Percentiles rank a stretch among this genome's conserved stretches.
Evolutionary conservation across 1,140 invertebrate species (phyloP).

Genomic region (fruit fly (Drosophila melanogaster)): DNA sequence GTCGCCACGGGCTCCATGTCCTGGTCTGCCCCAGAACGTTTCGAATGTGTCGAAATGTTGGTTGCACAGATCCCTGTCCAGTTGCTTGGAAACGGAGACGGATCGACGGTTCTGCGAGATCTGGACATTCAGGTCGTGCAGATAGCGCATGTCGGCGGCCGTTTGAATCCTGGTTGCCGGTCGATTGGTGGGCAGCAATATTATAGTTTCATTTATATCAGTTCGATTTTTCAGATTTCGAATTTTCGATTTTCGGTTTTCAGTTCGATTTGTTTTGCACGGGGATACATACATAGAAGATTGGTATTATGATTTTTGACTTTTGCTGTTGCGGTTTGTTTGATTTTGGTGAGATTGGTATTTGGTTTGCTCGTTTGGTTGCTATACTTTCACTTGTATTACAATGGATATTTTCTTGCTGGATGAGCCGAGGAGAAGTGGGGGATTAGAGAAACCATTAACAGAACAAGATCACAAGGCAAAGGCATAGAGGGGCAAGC

Average conservation of each 20-base stretch:
- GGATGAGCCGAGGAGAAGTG: conserved; percentile 59
- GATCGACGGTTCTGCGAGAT: conserved; percentile 81
- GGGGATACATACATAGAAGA: conserved; percentile 81
- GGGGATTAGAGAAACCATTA: conserved; percentile 66
- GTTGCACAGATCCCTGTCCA: conserved; percentile 86
- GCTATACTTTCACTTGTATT: conserved; percentile 83
- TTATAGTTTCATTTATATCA: conserved; percentile 26
- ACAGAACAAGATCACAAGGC: conserved; percentile 46
- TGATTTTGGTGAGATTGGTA: conserved; percentile 44
- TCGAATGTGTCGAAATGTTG: conserved; percentile 88
- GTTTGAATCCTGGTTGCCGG: conserved; percentile 61
- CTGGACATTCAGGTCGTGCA: conserved; percentile 84
- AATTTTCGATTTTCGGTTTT: conserved; percentile 26
- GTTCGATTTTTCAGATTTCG: conserved; percentile 37
- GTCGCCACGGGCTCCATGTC: conserved; percentile 87
- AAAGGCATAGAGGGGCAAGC: conserved; percentile 28
- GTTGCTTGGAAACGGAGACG: conserved; percentile 81
- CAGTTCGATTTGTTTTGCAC: conserved; percentile 42
- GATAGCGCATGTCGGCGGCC: conserved; percentile 70
- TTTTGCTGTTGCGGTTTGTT: conserved; percentile 52
- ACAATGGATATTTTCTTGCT: conserved; percentile 82
- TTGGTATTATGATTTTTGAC: conserved; percentile 74
- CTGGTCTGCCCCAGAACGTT: conserved; percentile 88
- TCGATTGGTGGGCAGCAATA: conserved; percentile 29
- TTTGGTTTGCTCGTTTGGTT: conserved; percentile 74